Percentiles rank a stretch among this genome's conserved stretches.
These are phyloP conservation scores for Glyphotaelius pellucidus DNA, from an alignment of 2,888 invertebrate species.

Conservation along the genomic window DNA sequence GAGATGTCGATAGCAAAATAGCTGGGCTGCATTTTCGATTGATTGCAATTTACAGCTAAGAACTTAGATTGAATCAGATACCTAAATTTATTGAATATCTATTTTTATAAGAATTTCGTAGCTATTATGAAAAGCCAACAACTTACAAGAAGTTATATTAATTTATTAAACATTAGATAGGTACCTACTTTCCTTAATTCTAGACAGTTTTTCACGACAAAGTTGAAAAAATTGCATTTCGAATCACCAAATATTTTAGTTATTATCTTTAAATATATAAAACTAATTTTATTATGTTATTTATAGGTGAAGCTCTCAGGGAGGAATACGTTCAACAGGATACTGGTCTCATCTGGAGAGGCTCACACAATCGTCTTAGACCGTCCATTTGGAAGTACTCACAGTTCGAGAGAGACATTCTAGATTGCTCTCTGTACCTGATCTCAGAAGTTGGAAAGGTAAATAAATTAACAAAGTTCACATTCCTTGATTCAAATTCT, in stretches of 20 bases:
- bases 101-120: too few species aligned
- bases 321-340: slow-evolving; percentile 92
- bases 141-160: too few species aligned
- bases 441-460: slow-evolving; percentile 85
- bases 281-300: neutral
- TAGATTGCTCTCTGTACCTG: slow-evolving; percentile 88
- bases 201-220: neutral
- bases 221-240: neutral
- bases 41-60: too few species aligned
- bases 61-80: too few species aligned
- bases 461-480: slow-evolving; percentile 56
- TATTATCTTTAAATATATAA: neutral
- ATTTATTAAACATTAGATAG: neutral
- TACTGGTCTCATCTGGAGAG: slow-evolving; percentile 93
- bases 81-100: too few species aligned
- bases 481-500: slow-evolving; percentile 64
- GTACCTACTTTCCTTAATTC: neutral
- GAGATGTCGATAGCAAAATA: neutral
- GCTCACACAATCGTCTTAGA: slow-evolving; percentile 89
- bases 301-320: slow-evolving; percentile 81
- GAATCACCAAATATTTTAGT: neutral
- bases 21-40: neutral
- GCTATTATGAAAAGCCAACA: too few species aligned
- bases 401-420: slow-evolving; percentile 89
- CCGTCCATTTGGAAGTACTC: slow-evolving; percentile 95